Percentiles rank a stretch among this genome's conserved stretches.
These are phyloP conservation scores for Eupithecia insigniata DNA, from an alignment of 2,888 invertebrate species.

Conservation along the genomic window DNA sequence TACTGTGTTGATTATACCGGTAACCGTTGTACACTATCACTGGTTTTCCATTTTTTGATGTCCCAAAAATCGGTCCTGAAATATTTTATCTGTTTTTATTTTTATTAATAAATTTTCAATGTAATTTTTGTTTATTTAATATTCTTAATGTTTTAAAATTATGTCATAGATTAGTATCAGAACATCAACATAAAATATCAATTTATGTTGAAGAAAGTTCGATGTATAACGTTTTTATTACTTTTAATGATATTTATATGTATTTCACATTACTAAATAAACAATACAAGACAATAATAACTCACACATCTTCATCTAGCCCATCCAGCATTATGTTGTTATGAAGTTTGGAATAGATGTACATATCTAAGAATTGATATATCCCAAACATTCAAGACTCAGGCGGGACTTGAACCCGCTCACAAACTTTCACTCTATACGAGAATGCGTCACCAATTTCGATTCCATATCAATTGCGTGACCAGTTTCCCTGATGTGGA, in stretches of 20 bases:
- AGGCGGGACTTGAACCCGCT: neutral
- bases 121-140: too few relatives aligned
- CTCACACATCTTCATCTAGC: neutral
- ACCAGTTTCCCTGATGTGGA: neutral
- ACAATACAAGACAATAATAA: neutral
- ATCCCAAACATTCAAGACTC: neutral
- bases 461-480: neutral
- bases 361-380: neutral
- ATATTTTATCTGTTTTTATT: neutral
- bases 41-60: conserved; percentile 26
- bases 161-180: too few relatives aligned
- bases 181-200: neutral
- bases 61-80: conserved; percentile 15
- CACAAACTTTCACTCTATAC: neutral
- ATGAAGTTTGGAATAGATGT: neutral
- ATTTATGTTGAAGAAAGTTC: neutral
- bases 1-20: conserved; percentile 31
- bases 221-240: neutral
- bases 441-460: neutral
- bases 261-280: neutral
- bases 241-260: neutral
- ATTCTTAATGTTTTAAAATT: too few relatives aligned
- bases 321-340: neutral
- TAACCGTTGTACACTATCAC: conserved; percentile 24
- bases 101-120: neutral